phyloP scores from a whole-genome alignment of 1,140 invertebrate genomes.

The Drosophila nannoptera region DNA sequence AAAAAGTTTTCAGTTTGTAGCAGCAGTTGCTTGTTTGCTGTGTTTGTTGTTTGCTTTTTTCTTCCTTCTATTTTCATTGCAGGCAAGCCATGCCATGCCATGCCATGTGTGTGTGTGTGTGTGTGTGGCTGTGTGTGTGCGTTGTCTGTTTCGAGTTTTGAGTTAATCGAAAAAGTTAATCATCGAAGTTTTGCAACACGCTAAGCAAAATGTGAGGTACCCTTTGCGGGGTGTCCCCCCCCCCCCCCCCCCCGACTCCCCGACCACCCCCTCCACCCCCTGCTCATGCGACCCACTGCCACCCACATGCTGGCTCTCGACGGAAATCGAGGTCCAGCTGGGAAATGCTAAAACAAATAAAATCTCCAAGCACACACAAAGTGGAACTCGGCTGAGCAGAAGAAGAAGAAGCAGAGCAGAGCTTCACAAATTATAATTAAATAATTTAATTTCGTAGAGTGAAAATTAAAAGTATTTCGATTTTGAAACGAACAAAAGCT shows the following conservation, averaged over 20 bases:
- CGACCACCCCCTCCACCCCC: not conserved
- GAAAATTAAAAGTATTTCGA: not conserved
- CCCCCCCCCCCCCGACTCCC: not conserved
- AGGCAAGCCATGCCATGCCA: slow-evolving; percentile 22
- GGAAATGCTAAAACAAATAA: not conserved
- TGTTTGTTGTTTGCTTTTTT: slow-evolving; percentile 38
- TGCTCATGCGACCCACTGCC: too few relatives aligned
- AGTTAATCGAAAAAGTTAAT: slow-evolving; percentile 77
- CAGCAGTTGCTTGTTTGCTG: slow-evolving; percentile 24
- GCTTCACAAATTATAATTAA: not conserved
- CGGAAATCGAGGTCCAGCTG: not conserved
- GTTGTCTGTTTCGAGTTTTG: slow-evolving; percentile 61
- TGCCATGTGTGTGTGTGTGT: slow-evolving; percentile 16
- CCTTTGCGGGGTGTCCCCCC: not conserved
- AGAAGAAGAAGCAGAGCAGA: too few relatives aligned
- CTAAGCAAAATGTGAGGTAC: slow-evolving; percentile 36
- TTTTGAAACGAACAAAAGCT: too few relatives aligned
- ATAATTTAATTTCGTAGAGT: not conserved
- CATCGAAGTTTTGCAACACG: slow-evolving; percentile 69
- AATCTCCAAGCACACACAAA: not conserved
- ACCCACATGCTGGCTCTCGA: too few relatives aligned
- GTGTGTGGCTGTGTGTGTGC: slow-evolving; percentile 31
- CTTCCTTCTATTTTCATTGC: slow-evolving; percentile 54
- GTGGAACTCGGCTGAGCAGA: too few relatives aligned
- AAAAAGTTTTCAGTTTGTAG: slow-evolving; percentile 61